A percentile compares a stretch with the other conserved stretches of the same genome.
phyloP scores from a whole-genome alignment of 2,888 invertebrate genomes.

The Ditylenchus weischeri region DNA sequence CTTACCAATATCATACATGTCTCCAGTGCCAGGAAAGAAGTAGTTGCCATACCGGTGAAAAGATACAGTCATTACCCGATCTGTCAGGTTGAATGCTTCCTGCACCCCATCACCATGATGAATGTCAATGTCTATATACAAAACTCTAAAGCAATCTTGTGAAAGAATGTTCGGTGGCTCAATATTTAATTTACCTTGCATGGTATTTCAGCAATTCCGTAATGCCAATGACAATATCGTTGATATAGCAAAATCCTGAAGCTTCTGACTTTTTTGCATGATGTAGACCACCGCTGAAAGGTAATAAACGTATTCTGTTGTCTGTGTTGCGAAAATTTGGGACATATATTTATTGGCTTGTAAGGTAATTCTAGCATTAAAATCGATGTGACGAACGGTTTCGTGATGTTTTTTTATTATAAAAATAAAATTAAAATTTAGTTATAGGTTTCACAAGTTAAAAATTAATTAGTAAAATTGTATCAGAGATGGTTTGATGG shows the following conservation, averaged over 20 bases:
- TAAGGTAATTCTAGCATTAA: no score
- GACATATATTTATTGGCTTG: no score
- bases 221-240: slow-evolving; percentile 78
- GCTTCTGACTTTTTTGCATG: slow-evolving; percentile 89
- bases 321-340: no score
- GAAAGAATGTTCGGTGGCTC: not conserved
- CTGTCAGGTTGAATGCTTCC: slow-evolving; percentile 57
- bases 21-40: slow-evolving; percentile 96
- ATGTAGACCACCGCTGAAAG: slow-evolving; percentile 79
- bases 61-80: slow-evolving; percentile 86
- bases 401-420: no score
- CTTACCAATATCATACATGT: slow-evolving; percentile 95
- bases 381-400: no score
- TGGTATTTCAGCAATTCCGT: slow-evolving; percentile 76
- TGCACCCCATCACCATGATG: slow-evolving; percentile 73
- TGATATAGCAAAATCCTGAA: slow-evolving; percentile 98
- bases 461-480: no score
- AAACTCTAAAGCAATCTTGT: no score
- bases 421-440: no score
- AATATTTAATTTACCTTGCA: slow-evolving; percentile 33
- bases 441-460: no score
- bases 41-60: slow-evolving; percentile 97
- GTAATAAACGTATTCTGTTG: no score
- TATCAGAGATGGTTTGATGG: no score
- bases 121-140: slow-evolving; percentile 97